Evolutionary conservation across 2,888 invertebrate species (phyloP).

Genomic region (Fissipunctia ypsillon): DNA sequence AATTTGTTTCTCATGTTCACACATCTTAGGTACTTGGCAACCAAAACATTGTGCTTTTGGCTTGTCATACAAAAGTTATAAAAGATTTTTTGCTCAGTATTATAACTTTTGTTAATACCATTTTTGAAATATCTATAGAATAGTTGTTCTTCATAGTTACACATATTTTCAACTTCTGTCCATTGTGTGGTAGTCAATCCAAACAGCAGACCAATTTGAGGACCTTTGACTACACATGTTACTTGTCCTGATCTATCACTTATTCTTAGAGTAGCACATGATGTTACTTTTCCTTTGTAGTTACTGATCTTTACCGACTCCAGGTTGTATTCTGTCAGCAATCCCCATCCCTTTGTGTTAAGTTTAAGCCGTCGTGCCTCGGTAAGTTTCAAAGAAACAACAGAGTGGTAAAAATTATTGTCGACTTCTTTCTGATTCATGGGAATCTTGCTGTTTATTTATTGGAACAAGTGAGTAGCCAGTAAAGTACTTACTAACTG

Average conservation of each 20-base stretch:
- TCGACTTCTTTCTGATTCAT: constrained; percentile 66
- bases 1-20: constrained; percentile 82
- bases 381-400: constrained; percentile 79
- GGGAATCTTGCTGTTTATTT: constrained; percentile 15
- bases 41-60: constrained; percentile 79
- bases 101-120: constrained; percentile 80
- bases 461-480: not conserved
- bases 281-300: constrained; percentile 68
- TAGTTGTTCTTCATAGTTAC: constrained; percentile 78
- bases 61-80: constrained; percentile 85
- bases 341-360: constrained; percentile 80
- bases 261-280: constrained; percentile 82
- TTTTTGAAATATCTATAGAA: constrained; percentile 87
- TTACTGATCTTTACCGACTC: constrained; percentile 86
- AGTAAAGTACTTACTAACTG: not conserved
- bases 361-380: constrained; percentile 78
- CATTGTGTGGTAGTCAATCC: constrained; percentile 80
- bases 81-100: constrained; percentile 84
- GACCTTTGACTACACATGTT: constrained; percentile 82
- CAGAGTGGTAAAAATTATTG: constrained; percentile 72
- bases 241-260: constrained; percentile 83
- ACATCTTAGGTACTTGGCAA: constrained; percentile 79
- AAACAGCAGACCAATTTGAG: constrained; percentile 80
- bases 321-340: constrained; percentile 82
- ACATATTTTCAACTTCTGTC: constrained; percentile 82